Evolutionary conservation across 2,888 invertebrate genomes (phyloP).

Genomic region (Ornithoptera priamus): DNA sequence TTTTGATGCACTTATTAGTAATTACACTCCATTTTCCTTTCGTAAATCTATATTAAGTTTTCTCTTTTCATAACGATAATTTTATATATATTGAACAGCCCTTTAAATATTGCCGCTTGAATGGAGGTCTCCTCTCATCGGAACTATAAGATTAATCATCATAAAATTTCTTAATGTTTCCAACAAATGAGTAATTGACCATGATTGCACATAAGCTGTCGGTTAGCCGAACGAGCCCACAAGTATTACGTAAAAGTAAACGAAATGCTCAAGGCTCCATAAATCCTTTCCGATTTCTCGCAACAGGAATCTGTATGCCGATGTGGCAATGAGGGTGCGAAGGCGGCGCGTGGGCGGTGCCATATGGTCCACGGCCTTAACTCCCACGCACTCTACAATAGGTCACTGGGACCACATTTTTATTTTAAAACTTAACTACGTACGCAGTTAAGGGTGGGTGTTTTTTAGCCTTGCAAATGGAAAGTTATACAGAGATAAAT

Average conservation of each 20-base stretch:
- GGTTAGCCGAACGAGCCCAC: no score
- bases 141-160: no score
- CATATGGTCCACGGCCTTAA: conserved; percentile 62
- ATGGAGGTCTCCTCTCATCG: no score
- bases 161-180: no score
- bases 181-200: no score
- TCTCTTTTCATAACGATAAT: no score
- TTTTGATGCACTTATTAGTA: no score
- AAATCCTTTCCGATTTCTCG: conserved; percentile 11
- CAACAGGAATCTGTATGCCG: conserved; percentile 37
- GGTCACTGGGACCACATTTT: conserved; percentile 40
- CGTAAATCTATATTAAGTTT: no score
- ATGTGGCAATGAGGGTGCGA: conserved; percentile 46
- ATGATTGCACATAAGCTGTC: no score
- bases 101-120: no score
- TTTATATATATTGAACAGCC: no score
- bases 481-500: neutral
- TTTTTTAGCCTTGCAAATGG: conserved; percentile 6
- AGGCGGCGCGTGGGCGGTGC: conserved; percentile 56
- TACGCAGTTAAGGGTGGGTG: conserved; percentile 20
- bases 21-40: no score
- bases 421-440: conserved; percentile 22
- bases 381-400: conserved; percentile 49
- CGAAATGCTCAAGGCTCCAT: neutral
- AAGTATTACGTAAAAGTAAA: conserved; percentile 12